These are phyloP conservation scores for Amitus sp. DNA, from an alignment of 2,888 invertebrate genomes.

Conservation along the genomic window DNA sequence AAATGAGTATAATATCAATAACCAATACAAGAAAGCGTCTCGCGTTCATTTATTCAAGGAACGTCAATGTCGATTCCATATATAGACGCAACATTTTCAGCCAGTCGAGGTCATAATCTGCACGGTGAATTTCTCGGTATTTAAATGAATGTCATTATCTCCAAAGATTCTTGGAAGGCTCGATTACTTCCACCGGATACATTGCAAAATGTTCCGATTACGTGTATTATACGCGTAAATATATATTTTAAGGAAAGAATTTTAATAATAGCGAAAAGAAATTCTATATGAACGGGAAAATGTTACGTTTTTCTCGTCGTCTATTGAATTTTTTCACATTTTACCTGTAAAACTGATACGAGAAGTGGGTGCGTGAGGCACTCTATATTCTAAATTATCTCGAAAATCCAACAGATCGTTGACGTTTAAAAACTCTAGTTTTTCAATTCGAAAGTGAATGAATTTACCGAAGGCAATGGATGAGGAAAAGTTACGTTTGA, in stretches of 20 bases:
- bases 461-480: not conserved
- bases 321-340: not conserved
- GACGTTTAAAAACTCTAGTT: slow-evolving; percentile 10
- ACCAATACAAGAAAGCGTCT: not conserved
- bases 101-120: slow-evolving; percentile 18
- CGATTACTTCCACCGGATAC: too few species aligned
- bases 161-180: slow-evolving; percentile 9
- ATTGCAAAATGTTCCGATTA: not conserved
- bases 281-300: not conserved
- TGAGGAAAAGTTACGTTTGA: not conserved
- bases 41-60: not conserved
- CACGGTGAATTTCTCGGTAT: slow-evolving; percentile 16
- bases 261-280: too few species aligned
- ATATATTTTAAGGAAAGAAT: slow-evolving; percentile 4
- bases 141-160: slow-evolving; percentile 27
- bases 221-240: not conserved
- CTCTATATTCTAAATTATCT: slow-evolving; percentile 30
- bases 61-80: not conserved
- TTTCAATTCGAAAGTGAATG: not conserved
- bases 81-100: not conserved
- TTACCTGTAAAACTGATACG: not conserved
- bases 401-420: too few species aligned
- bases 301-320: not conserved
- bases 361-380: too few species aligned
- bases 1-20: not conserved